Conservation (phyloP, 2,888 invertebrate genomes). For the Metacarcinus magister region DNA sequence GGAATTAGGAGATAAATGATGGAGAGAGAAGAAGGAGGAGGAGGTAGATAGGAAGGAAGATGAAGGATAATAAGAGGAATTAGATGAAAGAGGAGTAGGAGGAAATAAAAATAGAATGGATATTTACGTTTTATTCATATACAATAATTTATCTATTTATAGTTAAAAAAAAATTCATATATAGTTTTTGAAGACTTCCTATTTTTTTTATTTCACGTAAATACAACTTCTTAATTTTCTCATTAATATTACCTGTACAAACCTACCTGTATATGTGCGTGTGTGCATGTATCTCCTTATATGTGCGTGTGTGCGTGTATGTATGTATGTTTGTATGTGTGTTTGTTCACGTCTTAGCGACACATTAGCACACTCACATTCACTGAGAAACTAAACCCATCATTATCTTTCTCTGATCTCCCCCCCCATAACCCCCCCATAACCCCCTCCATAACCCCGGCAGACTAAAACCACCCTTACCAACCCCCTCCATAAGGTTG, state of each 20-base stretch:
- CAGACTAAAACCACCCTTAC: background rate
- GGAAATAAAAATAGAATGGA: background rate
- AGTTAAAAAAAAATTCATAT: no score
- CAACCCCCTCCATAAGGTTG: background rate
- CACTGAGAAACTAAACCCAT: background rate
- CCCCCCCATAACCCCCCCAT: no score
- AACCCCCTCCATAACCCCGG: background rate
- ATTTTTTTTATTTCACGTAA: no score
- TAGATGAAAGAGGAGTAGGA: background rate
- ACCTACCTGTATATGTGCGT: no score
- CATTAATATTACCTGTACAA: no score
- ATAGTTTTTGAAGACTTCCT: no score
- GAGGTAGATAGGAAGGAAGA: background rate
- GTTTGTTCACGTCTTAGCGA: background rate
- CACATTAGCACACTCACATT: slow-evolving; percentile 23
- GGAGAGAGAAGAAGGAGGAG: background rate
- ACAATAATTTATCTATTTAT: no score
- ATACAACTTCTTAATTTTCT: no score
- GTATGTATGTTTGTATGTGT: background rate
- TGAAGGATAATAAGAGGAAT: background rate
- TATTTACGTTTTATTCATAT: background rate
- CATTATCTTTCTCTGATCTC: slow-evolving; percentile 50
- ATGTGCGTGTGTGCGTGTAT: background rate
- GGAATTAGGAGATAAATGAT: background rate
- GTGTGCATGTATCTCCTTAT: no score